phyloP scores from a whole-genome alignment of 2,888 invertebrate genomes.

The Trilocha varians region DNA sequence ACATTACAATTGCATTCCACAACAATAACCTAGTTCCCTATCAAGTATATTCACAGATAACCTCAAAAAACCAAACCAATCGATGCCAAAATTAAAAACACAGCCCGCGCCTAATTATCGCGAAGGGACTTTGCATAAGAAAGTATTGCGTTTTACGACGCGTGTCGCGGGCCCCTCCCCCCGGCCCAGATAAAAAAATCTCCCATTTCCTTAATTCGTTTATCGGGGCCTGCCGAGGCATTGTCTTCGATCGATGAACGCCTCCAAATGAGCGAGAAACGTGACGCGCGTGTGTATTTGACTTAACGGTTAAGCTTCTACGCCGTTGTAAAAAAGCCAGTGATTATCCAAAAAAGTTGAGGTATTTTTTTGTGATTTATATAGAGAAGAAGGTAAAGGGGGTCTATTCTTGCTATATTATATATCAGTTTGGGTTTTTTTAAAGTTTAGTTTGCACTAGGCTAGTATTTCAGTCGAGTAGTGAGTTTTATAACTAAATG shows the following conservation, averaged over 20 bases:
- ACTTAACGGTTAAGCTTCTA: slow-evolving; percentile 52
- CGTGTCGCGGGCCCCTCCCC: slow-evolving; percentile 48
- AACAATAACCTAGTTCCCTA: no score
- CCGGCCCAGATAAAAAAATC: slow-evolving; percentile 70
- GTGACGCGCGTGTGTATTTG: slow-evolving; percentile 68
- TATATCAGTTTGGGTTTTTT: no score
- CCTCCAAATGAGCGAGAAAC: slow-evolving; percentile 66
- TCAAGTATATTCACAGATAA: no score
- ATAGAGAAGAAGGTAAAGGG: no score
- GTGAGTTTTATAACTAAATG: no score
- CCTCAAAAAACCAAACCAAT: slow-evolving; percentile 7
- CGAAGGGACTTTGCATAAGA: slow-evolving; percentile 70
- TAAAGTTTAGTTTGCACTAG: no score
- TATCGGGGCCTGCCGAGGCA: slow-evolving; percentile 68
- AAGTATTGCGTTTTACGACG: slow-evolving; percentile 72
- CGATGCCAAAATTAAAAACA: slow-evolving; percentile 55
- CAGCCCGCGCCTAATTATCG: slow-evolving; percentile 65
- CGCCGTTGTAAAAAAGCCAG: slow-evolving; percentile 13
- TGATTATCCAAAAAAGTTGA: slow-evolving; percentile 17
- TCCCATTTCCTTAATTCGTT: slow-evolving; percentile 74
- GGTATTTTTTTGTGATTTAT: no score
- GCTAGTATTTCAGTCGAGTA: no score
- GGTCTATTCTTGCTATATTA: no score
- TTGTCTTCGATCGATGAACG: slow-evolving; percentile 72
- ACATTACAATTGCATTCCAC: no score